Conservation (phyloP, 2,113 vertebrate genomes). For the Labrus mixtus region DNA sequence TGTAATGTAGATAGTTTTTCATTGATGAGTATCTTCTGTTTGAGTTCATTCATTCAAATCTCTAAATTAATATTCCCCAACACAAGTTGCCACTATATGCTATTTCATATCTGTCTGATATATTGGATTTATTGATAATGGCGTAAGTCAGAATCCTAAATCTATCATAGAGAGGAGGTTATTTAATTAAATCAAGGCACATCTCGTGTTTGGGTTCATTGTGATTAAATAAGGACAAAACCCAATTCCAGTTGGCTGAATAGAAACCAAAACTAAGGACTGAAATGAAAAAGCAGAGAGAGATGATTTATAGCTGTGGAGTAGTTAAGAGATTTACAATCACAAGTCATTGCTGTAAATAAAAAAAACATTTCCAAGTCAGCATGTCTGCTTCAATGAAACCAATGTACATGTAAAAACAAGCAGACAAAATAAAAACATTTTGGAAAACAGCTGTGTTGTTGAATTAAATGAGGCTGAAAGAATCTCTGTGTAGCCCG, state of each 20-base stretch:
- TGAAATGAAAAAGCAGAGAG: constrained; percentile 7
- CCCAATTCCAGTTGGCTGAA: too few species aligned
- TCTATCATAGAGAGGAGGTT: background rate
- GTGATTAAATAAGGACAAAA: constrained; percentile 13
- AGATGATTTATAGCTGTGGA: constrained; percentile 40
- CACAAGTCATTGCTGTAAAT: constrained; percentile 47
- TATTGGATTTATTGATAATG: constrained; percentile 22
- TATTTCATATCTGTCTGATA: background rate
- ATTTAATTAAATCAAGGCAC: background rate
- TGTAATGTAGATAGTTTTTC: background rate
- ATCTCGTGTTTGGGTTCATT: constrained; percentile 9
- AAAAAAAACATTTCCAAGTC: constrained; percentile 39
- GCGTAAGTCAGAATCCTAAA: background rate
- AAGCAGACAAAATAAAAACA: constrained; percentile 44
- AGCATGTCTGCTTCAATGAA: constrained; percentile 29
- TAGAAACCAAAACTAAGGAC: background rate
- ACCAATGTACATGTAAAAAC: constrained; percentile 41
- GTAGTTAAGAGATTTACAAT: constrained; percentile 28
- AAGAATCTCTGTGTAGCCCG: background rate
- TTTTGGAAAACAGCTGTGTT: constrained; percentile 43
- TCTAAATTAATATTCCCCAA: background rate
- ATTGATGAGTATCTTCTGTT: background rate
- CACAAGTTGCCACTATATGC: background rate
- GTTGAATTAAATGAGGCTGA: constrained; percentile 35
- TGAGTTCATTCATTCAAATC: constrained; percentile 13